phyloP scores from a whole-genome alignment of 2,888 invertebrate species.

The Andrena chrysosceles region DNA sequence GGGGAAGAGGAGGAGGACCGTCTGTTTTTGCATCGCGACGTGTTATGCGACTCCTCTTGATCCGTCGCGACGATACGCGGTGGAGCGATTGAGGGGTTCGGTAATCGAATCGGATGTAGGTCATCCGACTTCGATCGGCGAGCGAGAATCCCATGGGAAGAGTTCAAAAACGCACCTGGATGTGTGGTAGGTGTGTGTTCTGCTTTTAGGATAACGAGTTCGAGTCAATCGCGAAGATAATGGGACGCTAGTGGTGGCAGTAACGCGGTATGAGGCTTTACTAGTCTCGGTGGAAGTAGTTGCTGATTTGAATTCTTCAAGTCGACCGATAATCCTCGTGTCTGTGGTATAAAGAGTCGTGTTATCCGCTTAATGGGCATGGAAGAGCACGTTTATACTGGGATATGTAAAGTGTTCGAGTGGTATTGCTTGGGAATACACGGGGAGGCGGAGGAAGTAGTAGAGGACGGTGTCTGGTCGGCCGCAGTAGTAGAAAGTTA shows the following conservation, averaged over 20 bases:
- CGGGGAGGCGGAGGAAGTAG: constrained; percentile 10
- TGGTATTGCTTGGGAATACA: neutral
- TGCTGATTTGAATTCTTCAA: neutral
- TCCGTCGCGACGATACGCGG: neutral
- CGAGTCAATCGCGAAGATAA: too few species aligned
- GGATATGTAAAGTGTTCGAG: neutral
- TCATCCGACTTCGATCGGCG: constrained; percentile 20
- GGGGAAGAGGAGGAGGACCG: neutral
- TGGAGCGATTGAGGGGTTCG: constrained; percentile 10
- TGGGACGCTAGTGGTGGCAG: neutral
- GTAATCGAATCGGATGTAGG: constrained; percentile 29
- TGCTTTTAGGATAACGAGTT: too few species aligned
- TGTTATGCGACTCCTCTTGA: neutral
- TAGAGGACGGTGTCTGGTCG: constrained; percentile 4
- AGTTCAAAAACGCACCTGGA: too few species aligned
- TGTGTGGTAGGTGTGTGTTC: too few species aligned
- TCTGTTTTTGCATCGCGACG: constrained; percentile 19
- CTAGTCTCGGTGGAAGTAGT: neutral
- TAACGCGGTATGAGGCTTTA: neutral
- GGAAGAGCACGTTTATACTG: neutral
- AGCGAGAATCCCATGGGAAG: neutral
- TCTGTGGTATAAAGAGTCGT: neutral
- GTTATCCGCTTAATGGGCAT: neutral
- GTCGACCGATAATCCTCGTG: neutral
- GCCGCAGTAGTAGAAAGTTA: constrained; percentile 43